A percentile compares a stretch with the other conserved stretches of the same genome.
Evolutionary conservation across 92 coral and sea anemone genomes (phyloP).

Genomic region (Parazoanthus swiftii): DNA sequence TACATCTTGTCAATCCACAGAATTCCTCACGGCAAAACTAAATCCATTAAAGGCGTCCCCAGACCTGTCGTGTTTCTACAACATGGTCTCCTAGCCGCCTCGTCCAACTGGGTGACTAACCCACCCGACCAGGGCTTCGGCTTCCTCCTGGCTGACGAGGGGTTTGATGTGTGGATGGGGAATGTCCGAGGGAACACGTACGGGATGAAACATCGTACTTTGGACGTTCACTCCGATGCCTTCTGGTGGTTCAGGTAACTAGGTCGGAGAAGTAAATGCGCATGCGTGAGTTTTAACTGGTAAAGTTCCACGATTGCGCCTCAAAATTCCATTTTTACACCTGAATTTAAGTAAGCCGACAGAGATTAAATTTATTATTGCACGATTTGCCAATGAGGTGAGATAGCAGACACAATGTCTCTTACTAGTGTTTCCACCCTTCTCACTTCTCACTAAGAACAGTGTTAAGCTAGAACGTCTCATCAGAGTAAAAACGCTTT

Average conservation of each 20-base stretch:
- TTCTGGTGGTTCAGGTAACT: slow-evolving; percentile 90
- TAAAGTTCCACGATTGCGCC: not conserved
- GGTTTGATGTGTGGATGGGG: slow-evolving; percentile 94
- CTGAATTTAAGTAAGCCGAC: no score
- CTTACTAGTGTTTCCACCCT: no score
- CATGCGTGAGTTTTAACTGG: not conserved
- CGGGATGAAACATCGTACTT: slow-evolving; percentile 61
- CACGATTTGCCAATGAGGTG: no score
- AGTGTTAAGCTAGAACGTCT: no score
- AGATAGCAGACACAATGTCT: no score
- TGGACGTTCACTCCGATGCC: slow-evolving; percentile 64
- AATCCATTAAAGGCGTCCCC: slow-evolving; percentile 31
- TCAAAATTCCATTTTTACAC: no score
- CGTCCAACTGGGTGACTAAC: slow-evolving; percentile 78
- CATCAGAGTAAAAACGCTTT: no score
- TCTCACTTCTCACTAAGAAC: no score
- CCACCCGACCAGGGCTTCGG: slow-evolving; percentile 74
- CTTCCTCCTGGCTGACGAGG: slow-evolving; percentile 78
- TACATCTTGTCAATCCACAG: slow-evolving; percentile 76
- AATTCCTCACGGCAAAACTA: slow-evolving; percentile 72
- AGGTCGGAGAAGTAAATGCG: not conserved
- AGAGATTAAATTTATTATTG: no score
- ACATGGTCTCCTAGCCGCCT: slow-evolving; percentile 73
- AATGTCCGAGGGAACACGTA: slow-evolving; percentile 87
- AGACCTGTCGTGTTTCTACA: slow-evolving; percentile 78